Base-by-base conservation (phyloP, 37 sponge, comb jelly and placozoan species). In the Halisarca cf. caerulea region DNA sequence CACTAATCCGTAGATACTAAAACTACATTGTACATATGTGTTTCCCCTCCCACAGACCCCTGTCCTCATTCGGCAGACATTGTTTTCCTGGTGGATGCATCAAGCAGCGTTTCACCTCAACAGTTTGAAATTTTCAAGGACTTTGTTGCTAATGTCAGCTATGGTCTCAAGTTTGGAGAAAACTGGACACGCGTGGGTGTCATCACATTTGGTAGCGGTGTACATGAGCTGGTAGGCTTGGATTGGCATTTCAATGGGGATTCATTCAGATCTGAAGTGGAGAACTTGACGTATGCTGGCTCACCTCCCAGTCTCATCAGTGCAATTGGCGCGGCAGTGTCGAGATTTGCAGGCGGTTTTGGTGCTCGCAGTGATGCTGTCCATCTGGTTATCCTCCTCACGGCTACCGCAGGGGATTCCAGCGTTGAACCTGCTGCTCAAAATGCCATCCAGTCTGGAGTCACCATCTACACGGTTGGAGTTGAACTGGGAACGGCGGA, bases 1-100 rank as follows among this genome's bases (percentile, higher is more conserved):
- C 11, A 54, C 17, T 54, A 17, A 20, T 11, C 57, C 57, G 11
- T 54, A 17, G 17, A 54, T 17, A 11, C 7, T 59, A 27, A n/a
- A 59, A 59, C 60, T 59, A 27, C 60, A 59, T n/a, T n/a, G n/a
- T n/a, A n/a, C n/a, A n/a, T n/a, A n/a, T n/a, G n/a, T n/a, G n/a
- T n/a, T 69, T 69, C 34, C 37, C 34, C 34, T 4, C 27, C 3
- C 71, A 39, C 77, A 74, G 77, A 74, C 41, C 77, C 77, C 1
- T 74, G 77, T 21, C 42, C 45, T 39, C 32, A 74, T 25, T 37
- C 77, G 21, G 1, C 42, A 21, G 77, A 74, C 77, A 74, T 74
- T n/a, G 18, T 74, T 11, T 74, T 74, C 45, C 45, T 74, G 5
- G 18, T 74, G 39, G 77, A 74, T 74, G 77, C 44, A n/a, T 74